A percentile compares a stretch with the other conserved stretches of the same genome.
Evolutionary conservation across 2,888 invertebrate species (phyloP).

Genomic region (Volucella inflata): DNA sequence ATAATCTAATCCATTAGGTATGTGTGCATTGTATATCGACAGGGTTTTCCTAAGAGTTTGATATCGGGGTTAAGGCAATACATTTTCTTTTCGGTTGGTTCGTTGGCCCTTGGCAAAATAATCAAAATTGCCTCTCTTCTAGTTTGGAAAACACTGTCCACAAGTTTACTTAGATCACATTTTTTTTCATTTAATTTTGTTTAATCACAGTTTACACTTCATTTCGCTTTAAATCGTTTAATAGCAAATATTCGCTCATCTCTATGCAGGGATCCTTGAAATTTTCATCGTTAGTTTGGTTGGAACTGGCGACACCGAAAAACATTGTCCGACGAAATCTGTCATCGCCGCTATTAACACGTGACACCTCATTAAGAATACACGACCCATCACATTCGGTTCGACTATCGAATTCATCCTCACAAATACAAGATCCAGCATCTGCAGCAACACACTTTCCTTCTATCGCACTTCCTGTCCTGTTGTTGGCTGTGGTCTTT

Average conservation of each 20-base stretch:
- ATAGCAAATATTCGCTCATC: conserved; percentile 48
- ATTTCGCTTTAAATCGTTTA: conserved; percentile 44
- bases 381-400: conserved; percentile 80
- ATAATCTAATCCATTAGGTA: too few species aligned
- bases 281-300: conserved; percentile 32
- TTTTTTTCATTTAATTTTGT: too few species aligned
- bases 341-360: conserved; percentile 76
- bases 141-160: neutral
- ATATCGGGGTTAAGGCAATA: too few species aligned
- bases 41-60: too few species aligned
- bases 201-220: conserved; percentile 66
- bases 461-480: conserved; percentile 31
- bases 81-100: too few species aligned
- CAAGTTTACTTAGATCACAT: conserved; percentile 35
- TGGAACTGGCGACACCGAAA: conserved; percentile 37
- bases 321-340: conserved; percentile 31
- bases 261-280: conserved; percentile 37
- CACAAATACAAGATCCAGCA: conserved; percentile 78
- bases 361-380: conserved; percentile 80
- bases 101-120: too few species aligned
- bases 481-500: conserved; percentile 44
- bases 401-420: conserved; percentile 79
- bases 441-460: conserved; percentile 40
- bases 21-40: too few species aligned
- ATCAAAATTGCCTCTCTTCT: neutral